Evolutionary conservation across 2,797 vertebrate genomes (phyloP), one percentile per base, ranked within the genome.

Genomic region (Lateolabrax maculatus): DNA sequence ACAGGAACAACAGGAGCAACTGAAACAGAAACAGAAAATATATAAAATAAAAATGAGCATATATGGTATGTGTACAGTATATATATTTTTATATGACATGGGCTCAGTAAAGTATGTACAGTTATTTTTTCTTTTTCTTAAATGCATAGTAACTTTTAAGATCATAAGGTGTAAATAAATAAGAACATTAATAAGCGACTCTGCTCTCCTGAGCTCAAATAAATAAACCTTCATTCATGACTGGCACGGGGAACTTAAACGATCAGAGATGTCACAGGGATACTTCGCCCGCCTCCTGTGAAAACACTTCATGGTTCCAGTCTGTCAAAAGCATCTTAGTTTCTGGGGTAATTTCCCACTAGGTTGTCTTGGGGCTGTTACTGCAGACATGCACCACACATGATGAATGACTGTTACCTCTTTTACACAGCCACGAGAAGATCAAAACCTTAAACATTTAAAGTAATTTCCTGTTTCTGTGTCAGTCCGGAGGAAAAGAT

Each of bases 131-230:
- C 61, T 81, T 84, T 82, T 34, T 69, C 69, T 77, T 77, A 68
- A 89, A 95, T 94, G 95, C 95, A 94, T 93, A 95, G 94, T 94
- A 94, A 90, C 87, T 79, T 89, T 90, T 90, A 92, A 94, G 91
- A 94, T 87, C 71, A 85, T 84, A 89, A 90, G 77, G 84, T 87
- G 86, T 88, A 93, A 93, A 94, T 94, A 95, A 95, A 95, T 95
- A 95, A 93, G 89, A 92, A 92, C 63, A 73, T 65, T 70, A 83
- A 84, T 71, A 87, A 92, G 90, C 57, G 74, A 89, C 78, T 91
- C 89, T 88, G 86, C 79, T 88, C 93, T 93, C 92, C 87, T 89
- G 92, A 92, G 92, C 92, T 87, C 89, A 93, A 92, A 92, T 93
- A 93, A 94, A 92, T 91, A 87, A 82, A 79, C 78, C 84, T 81